Evolutionary conservation across 1,140 invertebrate genomes (phyloP).

Genomic region (Onthophagus taurus): DNA sequence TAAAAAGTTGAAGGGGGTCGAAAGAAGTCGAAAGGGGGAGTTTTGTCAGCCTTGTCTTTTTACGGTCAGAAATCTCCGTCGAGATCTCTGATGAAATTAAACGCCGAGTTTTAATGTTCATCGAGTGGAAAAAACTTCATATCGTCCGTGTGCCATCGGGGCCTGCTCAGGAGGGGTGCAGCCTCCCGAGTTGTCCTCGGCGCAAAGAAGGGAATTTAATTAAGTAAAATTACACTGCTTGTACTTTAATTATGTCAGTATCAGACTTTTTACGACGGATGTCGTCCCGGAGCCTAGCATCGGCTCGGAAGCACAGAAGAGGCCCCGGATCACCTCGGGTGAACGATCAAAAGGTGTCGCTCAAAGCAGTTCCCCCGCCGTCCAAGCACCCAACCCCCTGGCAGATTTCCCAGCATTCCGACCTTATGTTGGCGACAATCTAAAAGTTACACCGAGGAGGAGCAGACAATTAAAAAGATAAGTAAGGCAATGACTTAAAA

Average conservation of each 20-base stretch:
- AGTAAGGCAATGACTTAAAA: conserved; percentile 15
- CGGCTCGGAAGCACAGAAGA: conserved; percentile 18
- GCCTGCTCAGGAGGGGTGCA: conserved; percentile 21
- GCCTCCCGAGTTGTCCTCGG: conserved; percentile 18
- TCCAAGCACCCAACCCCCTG: neutral
- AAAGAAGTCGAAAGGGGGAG: too few species aligned
- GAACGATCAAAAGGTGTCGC: conserved; percentile 35
- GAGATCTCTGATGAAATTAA: conserved; percentile 43
- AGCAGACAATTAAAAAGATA: conserved; percentile 21
- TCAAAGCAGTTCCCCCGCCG: conserved; percentile 19
- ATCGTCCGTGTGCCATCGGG: conserved; percentile 28
- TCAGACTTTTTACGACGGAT: conserved; percentile 38
- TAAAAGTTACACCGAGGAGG: conserved; percentile 7
- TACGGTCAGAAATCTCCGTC: conserved; percentile 40
- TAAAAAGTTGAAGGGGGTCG: too few species aligned
- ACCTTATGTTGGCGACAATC: conserved; percentile 11
- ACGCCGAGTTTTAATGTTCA: conserved; percentile 42
- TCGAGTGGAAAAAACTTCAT: conserved; percentile 41
- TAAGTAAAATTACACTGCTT: conserved; percentile 46
- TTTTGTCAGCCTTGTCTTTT: conserved; percentile 34
- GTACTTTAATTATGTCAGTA: conserved; percentile 46
- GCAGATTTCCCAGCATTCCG: conserved; percentile 12
- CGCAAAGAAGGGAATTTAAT: conserved; percentile 44
- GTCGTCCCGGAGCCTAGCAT: conserved; percentile 18
- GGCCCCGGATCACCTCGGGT: conserved; percentile 23